Evolutionary conservation across 2,113 vertebrate species (phyloP).

Genomic region (Colius striatus): DNA sequence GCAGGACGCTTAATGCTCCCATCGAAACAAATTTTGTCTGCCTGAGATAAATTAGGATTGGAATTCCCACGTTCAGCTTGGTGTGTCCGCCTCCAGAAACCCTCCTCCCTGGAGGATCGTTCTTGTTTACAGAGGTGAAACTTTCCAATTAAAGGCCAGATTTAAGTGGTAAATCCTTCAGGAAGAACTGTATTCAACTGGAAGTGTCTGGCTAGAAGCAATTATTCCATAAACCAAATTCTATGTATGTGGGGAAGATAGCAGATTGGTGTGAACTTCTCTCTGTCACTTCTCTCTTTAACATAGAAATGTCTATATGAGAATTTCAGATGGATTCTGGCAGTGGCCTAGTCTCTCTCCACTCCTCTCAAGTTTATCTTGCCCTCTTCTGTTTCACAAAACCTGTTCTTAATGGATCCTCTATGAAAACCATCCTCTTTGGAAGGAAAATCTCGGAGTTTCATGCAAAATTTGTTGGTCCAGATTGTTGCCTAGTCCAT

Average conservation of each 20-base stretch:
- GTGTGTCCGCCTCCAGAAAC: neutral
- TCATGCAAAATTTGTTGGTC: neutral
- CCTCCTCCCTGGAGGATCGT: neutral
- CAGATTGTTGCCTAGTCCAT: neutral
- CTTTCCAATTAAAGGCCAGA: neutral
- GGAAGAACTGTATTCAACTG: neutral
- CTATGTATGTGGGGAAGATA: neutral
- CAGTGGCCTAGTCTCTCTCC: neutral
- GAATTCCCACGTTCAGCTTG: neutral
- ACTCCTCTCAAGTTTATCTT: neutral
- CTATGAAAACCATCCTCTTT: neutral
- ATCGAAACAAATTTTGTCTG: neutral
- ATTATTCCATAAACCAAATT: neutral
- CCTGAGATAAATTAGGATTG: slow-evolving; percentile 8
- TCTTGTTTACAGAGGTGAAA: neutral
- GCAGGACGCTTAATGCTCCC: neutral
- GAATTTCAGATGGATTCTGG: neutral
- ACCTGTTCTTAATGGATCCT: neutral
- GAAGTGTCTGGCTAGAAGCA: neutral
- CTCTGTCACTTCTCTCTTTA: neutral
- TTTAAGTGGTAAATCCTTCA: neutral
- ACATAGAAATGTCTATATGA: neutral
- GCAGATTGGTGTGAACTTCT: neutral
- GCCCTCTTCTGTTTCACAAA: neutral
- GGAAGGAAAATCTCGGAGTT: neutral